Percentiles rank a stretch among this genome's conserved stretches.
phyloP scores from a whole-genome alignment of 2,113 vertebrate species.

The Sorex araneus region DNA sequence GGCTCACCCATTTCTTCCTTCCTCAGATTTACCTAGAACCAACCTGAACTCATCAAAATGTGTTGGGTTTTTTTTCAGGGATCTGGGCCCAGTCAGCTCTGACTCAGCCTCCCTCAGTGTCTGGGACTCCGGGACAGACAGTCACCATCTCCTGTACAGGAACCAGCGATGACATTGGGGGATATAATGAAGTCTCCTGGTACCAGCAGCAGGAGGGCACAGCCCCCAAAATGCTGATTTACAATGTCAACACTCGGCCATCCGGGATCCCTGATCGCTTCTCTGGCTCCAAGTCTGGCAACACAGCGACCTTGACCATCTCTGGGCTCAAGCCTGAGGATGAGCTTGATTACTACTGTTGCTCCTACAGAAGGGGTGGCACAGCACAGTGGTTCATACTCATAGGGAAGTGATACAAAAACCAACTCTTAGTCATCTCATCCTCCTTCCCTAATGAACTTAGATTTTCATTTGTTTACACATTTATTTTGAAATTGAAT shows the following conservation, averaged over 20 bases:
- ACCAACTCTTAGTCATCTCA: too few species aligned
- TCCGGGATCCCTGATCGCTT: background rate
- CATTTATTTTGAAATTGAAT: too few species aligned
- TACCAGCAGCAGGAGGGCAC: background rate
- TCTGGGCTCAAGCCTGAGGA: background rate
- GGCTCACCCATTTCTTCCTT: background rate
- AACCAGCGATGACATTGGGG: background rate
- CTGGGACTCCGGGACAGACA: fast-evolving
- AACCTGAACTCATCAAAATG: background rate
- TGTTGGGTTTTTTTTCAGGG: background rate
- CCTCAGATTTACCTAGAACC: fast-evolving
- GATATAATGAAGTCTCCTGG: fast-evolving
- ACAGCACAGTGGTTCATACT: too few species aligned
- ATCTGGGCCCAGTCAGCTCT: background rate
- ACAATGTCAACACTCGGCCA: fast-evolving
- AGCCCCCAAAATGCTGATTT: conserved; percentile 23
- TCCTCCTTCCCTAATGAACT: too few species aligned
- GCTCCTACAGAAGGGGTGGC: too few species aligned
- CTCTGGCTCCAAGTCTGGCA: background rate
- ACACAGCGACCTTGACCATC: too few species aligned
- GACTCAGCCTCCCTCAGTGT: background rate
- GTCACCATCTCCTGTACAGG: conserved; percentile 57
- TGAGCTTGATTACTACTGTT: conserved; percentile 30
- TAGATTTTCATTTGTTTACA: too few species aligned
- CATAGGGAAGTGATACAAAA: too few species aligned